A percentile compares a stretch with the other conserved stretches of the same genome.
phyloP scores from a whole-genome alignment of 2,888 invertebrate genomes.

The Palloptera scutellata region DNA sequence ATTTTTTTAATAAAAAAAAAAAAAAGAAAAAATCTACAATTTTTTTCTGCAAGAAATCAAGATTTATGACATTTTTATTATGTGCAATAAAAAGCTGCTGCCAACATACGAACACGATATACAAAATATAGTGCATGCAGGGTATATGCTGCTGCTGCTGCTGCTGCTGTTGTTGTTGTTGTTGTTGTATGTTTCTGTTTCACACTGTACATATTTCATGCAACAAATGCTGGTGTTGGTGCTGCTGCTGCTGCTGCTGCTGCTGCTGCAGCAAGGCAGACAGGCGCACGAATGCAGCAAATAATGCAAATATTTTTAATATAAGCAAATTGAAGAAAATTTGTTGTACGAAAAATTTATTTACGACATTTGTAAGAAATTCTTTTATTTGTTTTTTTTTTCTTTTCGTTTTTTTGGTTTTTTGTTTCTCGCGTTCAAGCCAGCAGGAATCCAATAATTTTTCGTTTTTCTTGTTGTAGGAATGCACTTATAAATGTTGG shows the following conservation, averaged over 20 bases:
- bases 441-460: too few species aligned
- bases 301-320: constrained; percentile 48
- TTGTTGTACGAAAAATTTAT: constrained; percentile 42
- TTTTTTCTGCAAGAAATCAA: constrained; percentile 44
- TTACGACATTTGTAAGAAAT: constrained; percentile 44
- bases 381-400: too few species aligned
- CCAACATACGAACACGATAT: constrained; percentile 38
- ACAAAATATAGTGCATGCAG: too few species aligned
- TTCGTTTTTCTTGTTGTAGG: too few species aligned
- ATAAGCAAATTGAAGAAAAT: constrained; percentile 54
- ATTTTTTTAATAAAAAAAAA: too few species aligned
- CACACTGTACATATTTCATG: constrained; percentile 20
- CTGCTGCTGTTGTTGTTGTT: too few species aligned
- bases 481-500: too few species aligned
- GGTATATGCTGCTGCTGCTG: too few species aligned
- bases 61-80: constrained; percentile 58
- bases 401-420: too few species aligned
- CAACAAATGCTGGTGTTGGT: constrained; percentile 15
- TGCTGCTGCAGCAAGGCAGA: constrained; percentile 13
- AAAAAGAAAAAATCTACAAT: too few species aligned
- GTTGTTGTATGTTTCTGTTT: too few species aligned
- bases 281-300: constrained; percentile 30
- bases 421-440: too few species aligned
- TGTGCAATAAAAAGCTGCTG: constrained; percentile 47
- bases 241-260: not conserved